A percentile compares a stretch with the other conserved stretches of the same genome.
phyloP scores from a whole-genome alignment of 2,888 invertebrate genomes.

The Sinelater perroti region DNA sequence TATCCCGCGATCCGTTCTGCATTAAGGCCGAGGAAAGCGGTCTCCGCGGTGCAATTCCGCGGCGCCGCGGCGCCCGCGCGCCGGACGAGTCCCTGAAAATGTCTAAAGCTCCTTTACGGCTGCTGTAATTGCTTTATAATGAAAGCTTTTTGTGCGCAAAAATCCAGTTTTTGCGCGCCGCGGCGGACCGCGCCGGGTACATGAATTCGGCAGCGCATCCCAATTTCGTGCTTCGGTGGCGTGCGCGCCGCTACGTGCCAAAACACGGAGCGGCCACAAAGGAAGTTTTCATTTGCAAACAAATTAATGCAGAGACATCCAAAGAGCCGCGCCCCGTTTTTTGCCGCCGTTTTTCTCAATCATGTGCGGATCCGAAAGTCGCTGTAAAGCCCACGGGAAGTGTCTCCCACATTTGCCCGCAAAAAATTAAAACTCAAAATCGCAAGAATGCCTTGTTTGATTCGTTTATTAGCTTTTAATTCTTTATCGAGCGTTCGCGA shows the following conservation, averaged over 20 bases:
- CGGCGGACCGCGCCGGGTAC: constrained; percentile 3
- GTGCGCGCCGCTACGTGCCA: constrained; percentile 11
- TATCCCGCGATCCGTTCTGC: constrained; percentile 35
- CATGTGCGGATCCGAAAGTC: no score
- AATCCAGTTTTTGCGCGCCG: background rate
- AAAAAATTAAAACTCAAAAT: no score
- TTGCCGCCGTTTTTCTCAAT: no score
- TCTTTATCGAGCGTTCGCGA: no score
- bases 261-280: constrained; percentile 8
- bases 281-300: constrained; percentile 6
- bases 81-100: constrained; percentile 6
- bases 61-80: background rate
- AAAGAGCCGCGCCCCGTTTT: no score
- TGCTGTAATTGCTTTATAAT: constrained; percentile 17
- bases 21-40: constrained; percentile 16
- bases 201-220: constrained; percentile 18
- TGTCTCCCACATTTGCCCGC: no score
- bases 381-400: no score
- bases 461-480: no score
- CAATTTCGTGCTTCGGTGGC: constrained; percentile 21
- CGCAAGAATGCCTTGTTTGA: no score
- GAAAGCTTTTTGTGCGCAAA: constrained; percentile 2
- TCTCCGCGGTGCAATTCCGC: background rate
- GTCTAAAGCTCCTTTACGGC: background rate
- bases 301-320: constrained; percentile 5